Evolutionary conservation across 2,797 vertebrate species (phyloP).

Genomic region (Danio kyathit): DNA sequence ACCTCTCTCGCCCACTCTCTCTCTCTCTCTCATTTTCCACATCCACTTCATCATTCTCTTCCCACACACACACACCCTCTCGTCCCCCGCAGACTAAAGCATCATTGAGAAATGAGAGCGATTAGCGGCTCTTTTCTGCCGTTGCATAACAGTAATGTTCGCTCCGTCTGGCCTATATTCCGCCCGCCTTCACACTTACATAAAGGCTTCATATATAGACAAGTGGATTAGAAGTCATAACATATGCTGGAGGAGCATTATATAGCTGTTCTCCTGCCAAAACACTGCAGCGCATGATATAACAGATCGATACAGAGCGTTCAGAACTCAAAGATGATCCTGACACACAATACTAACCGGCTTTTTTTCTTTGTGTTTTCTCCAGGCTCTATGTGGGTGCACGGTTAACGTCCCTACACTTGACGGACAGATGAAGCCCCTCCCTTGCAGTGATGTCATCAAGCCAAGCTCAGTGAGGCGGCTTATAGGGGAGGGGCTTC

Average conservation of each 20-base stretch:
- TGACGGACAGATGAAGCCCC: slow-evolving; percentile 91
- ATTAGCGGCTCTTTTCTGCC: slow-evolving; percentile 50
- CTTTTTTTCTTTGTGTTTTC: slow-evolving; percentile 32
- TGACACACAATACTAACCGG: slow-evolving; percentile 20
- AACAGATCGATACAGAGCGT: slow-evolving; percentile 16
- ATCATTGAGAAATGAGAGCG: slow-evolving; percentile 52
- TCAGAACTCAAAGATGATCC: slow-evolving; percentile 3
- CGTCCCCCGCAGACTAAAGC: slow-evolving; percentile 57
- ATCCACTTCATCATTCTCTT: slow-evolving; percentile 57
- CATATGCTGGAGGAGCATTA: slow-evolving; percentile 25
- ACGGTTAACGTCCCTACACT: slow-evolving; percentile 96
- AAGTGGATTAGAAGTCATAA: slow-evolving; percentile 50
- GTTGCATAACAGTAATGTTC: slow-evolving; percentile 53
- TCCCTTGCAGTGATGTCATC: slow-evolving; percentile 94
- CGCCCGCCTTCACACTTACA: slow-evolving; percentile 17
- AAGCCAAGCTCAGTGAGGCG: slow-evolving; percentile 92
- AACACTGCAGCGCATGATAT: slow-evolving; percentile 20
- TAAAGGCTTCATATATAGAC: slow-evolving; percentile 34
- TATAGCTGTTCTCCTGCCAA: slow-evolving; percentile 34
- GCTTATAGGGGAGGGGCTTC: slow-evolving; percentile 93
- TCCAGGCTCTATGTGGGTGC: slow-evolving; percentile 94
- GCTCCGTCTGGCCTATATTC: slow-evolving; percentile 55
- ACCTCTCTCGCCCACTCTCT: slow-evolving; percentile 42
- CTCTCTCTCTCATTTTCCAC: slow-evolving; percentile 63
- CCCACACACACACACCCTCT: slow-evolving; percentile 56